Evolutionary conservation across 23 tunicate genomes (phyloP), one percentile per base, ranked within the genome.

Genomic region (Phallusia fumigata): DNA sequence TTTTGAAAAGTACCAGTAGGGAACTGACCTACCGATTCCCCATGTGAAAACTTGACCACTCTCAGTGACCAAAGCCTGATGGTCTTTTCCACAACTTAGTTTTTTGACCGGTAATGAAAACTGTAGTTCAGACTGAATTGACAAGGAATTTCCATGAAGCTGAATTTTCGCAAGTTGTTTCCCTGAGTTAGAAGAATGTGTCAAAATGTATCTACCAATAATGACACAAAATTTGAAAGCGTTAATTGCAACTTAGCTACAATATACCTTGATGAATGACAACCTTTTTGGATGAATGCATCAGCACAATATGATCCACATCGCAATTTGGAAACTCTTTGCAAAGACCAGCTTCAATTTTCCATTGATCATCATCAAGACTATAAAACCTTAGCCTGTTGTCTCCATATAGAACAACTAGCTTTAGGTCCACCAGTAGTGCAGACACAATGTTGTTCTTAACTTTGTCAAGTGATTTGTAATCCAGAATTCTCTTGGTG

Each of bases 21-120:
- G 69, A 21, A 24, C 31, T 80, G 6, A 89, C 95, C 95, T 90
- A 31, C 95, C 95, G 32, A 76, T 85, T 32, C 95, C 95, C 95
- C 95, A 90, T 21, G 86, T 58, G 49, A 28, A 90, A 10, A 90
- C 77, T 18, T 65, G 76, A 26, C 95, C 95, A 76, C 73, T 36
- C 11, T 73, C 50, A 45, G 89, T 80, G 0, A 86, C 40, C 0
- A 84, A 73, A 30, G 85, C 52, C n/a, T 78, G 51, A 47, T 90
- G 95, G 52, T 69, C 80, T 30, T 79, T 76, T 32, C 95, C 95
- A 86, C 95, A 90, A n/a, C 79, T 32, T 28, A 90, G 77, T 72
- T 89, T 84, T 33, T 74, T 73, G 34, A 89, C 76, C 8, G 33
- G 53, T 22, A 24, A n/a, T n/a, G 10, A 2, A 36, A 77, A 28